Evolutionary conservation across 30 jellyfish, hydroid and myxozoan genomes (phyloP), one percentile per base, ranked within the genome.

Genomic region (Cassiopea andromeda): DNA sequence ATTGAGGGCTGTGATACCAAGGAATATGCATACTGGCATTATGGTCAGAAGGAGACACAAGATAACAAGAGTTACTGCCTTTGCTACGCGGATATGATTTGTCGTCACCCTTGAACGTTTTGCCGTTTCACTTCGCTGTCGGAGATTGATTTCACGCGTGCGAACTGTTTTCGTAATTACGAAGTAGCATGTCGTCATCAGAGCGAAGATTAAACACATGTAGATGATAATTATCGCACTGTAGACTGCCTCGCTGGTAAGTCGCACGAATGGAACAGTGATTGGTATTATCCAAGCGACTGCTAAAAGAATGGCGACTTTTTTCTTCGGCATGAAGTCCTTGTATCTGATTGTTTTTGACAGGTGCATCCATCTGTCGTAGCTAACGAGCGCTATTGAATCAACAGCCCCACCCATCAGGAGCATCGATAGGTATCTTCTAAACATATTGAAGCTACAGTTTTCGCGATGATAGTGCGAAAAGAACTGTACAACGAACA

Each of bases 251-350:
- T 80, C 96, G 66, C 84, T 80, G 0, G 91, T 38, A 67, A 67
- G 86, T 7, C 97, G 96, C n/a, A 90, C 49, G 46, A 90, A 43
- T 18, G 98, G 96, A 13, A 87, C 76, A 13, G 80, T 16, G 57
- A 91, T 73, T 2, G 98, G 98, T 9, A 94, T 44, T 68, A 94
- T 14, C 98, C 98, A 94, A 66, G 91, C 71, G 17, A 90, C 43
- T 1, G 47, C 2, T 17, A 94, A 18, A 60, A 94, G 83, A 10
- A 87, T 46, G 57, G 64, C 87, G 4, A 86, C 81, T 59, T 86
- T 85, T 19, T 57, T 46, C 66, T 80, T 89, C 44, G 98, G 38
- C 96, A 90, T 89, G 75, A 14, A 64, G 46, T 60, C 66, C 43
- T 54, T 67, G 89, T 94, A 94, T 19, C 86, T 84, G 18, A 60